Percentiles rank a stretch among this genome's conserved stretches.
These are phyloP conservation scores for Mizuhopecten yessoensis DNA, from an alignment of 1,140 invertebrate species.

Conservation along the genomic window DNA sequence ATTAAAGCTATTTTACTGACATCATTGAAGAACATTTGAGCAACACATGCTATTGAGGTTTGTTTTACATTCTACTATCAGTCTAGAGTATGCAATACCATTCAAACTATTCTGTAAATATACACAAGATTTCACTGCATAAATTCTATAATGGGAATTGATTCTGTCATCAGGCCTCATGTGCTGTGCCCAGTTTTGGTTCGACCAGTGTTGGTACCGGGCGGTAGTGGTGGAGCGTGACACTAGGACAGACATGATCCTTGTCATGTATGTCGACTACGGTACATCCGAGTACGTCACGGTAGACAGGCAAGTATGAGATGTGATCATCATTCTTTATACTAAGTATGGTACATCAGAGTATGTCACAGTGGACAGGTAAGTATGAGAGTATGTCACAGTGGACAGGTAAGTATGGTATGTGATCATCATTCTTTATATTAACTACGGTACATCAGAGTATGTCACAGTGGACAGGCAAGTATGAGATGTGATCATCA, in stretches of 20 bases:
- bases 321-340: too few relatives aligned
- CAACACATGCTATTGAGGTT: too few relatives aligned
- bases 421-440: too few relatives aligned
- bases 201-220: conserved; percentile 68
- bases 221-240: conserved; percentile 60
- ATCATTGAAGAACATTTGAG: too few relatives aligned
- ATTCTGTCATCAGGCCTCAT: conserved; percentile 50
- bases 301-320: conserved; percentile 56
- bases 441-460: too few relatives aligned
- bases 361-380: background rate
- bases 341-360: background rate
- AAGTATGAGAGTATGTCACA: background rate
- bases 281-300: conserved; percentile 63
- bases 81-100: too few relatives aligned
- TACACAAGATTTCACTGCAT: too few relatives aligned
- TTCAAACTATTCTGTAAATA: too few relatives aligned
- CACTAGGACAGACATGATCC: conserved; percentile 22
- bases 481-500: background rate
- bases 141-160: background rate
- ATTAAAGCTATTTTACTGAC: too few relatives aligned
- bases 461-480: background rate
- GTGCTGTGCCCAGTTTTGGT: conserved; percentile 61
- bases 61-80: too few relatives aligned
- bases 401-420: too few relatives aligned
- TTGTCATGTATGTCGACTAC: conserved; percentile 68